Percentiles rank a stretch among this genome's conserved stretches.
These are phyloP conservation scores for Mycalesis mineus DNA, from an alignment of 2,888 invertebrate genomes.

Conservation along the genomic window DNA sequence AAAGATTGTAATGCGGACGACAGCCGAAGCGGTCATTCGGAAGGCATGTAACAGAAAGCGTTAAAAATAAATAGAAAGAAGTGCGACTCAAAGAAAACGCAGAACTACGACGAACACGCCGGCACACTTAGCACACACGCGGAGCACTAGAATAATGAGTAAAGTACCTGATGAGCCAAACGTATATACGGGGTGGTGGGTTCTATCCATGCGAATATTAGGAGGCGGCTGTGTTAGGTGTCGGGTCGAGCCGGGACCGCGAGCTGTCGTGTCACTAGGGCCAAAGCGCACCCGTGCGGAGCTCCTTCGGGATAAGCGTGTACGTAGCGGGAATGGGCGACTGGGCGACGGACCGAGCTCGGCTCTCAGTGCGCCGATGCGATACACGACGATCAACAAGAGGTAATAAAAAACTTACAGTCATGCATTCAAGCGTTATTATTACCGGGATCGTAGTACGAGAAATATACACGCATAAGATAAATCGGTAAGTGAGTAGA, in stretches of 20 bases:
- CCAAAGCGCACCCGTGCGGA: slow-evolving; percentile 75
- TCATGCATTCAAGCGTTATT: slow-evolving; percentile 93
- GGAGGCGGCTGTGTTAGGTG: slow-evolving; percentile 77
- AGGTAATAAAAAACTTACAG: slow-evolving; percentile 86
- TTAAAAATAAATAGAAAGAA: slow-evolving; percentile 71
- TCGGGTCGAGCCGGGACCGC: slow-evolving; percentile 75
- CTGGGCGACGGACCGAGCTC: slow-evolving; percentile 73
- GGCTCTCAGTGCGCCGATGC: slow-evolving; percentile 74
- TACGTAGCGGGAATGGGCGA: slow-evolving; percentile 76
- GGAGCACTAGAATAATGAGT: slow-evolving; percentile 74
- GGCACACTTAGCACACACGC: slow-evolving; percentile 73
- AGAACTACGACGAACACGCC: slow-evolving; percentile 60
- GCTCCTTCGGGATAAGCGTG: slow-evolving; percentile 73
- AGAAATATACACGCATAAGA: slow-evolving; percentile 78
- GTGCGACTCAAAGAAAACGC: slow-evolving; percentile 65
- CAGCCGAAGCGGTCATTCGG: slow-evolving; percentile 77
- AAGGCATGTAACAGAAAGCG: slow-evolving; percentile 79
- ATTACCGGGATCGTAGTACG: slow-evolving; percentile 86
- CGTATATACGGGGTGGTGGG: slow-evolving; percentile 75
- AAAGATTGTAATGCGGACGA: slow-evolving; percentile 60
- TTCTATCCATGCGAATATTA: slow-evolving; percentile 78
- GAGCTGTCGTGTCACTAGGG: slow-evolving; percentile 72
- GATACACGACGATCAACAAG: slow-evolving; percentile 73
- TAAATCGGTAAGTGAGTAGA: slow-evolving; percentile 72
- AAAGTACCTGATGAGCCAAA: slow-evolving; percentile 78